Evolutionary conservation across 2,113 vertebrate genomes (phyloP).

Genomic region (Leucopternis melanops): DNA sequence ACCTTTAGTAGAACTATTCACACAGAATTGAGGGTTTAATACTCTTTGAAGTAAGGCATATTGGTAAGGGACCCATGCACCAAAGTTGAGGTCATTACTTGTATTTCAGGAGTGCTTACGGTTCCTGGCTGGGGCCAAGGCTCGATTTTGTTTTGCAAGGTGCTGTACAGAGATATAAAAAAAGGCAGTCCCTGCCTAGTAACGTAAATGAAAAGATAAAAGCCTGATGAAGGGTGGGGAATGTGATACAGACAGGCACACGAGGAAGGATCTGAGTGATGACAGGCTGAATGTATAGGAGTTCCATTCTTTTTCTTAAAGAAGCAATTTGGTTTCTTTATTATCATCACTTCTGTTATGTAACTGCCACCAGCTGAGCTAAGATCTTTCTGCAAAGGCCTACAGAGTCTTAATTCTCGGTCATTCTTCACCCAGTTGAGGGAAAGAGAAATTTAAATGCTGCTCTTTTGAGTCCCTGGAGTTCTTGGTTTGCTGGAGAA

Average conservation of each 20-base stretch:
- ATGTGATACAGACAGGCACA: background rate
- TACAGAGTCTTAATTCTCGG: background rate
- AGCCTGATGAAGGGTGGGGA: background rate
- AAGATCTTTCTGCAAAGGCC: background rate
- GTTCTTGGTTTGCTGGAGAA: background rate
- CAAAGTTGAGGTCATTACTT: background rate
- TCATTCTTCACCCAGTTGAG: background rate
- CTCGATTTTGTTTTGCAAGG: background rate
- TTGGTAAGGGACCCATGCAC: background rate
- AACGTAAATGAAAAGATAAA: background rate
- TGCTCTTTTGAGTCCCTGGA: background rate
- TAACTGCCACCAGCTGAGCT: background rate
- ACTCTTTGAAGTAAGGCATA: background rate
- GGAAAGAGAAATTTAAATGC: background rate
- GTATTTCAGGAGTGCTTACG: background rate
- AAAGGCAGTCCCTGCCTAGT: background rate
- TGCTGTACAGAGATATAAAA: slow-evolving; percentile 22
- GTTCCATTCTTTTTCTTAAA: background rate
- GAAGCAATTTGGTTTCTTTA: background rate
- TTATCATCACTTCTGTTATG: background rate
- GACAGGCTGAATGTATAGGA: background rate
- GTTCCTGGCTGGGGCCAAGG: background rate
- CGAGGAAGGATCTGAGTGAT: background rate
- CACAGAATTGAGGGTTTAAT: background rate
- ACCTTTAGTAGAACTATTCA: background rate